Percentiles rank a stretch among this genome's conserved stretches.
These are phyloP conservation scores for Steinernema scapterisci DNA, from an alignment of 2,888 invertebrate genomes.

Conservation along the genomic window DNA sequence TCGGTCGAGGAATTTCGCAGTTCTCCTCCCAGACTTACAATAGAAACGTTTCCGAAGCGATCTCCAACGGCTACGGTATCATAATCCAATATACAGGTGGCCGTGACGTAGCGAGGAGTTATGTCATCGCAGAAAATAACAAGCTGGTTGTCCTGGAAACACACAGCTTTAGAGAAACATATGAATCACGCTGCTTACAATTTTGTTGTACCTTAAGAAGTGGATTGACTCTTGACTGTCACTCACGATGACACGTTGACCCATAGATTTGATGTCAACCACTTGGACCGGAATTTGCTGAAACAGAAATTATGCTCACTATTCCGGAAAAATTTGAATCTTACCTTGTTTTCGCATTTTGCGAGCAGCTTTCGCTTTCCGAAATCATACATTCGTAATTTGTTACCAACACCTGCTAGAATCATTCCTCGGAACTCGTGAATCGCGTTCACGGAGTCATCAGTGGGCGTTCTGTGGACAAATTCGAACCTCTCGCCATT, in stretches of 20 bases:
- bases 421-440: constrained; percentile 89
- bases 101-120: constrained; percentile 93
- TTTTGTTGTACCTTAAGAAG: constrained; percentile 80
- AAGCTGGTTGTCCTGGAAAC: constrained; percentile 83
- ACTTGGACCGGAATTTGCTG: constrained; percentile 93
- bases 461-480: constrained; percentile 81
- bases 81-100: constrained; percentile 88
- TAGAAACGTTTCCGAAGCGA: constrained; percentile 93
- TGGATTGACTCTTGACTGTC: constrained; percentile 97
- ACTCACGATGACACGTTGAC: constrained; percentile 89
- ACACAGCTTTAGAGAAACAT: background rate
- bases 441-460: constrained; percentile 74
- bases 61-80: constrained; percentile 94
- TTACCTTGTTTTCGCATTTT: constrained; percentile 92
- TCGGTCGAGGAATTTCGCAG: background rate
- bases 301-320: constrained; percentile 54
- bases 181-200: constrained; percentile 48
- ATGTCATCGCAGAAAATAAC: constrained; percentile 98
- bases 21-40: constrained; percentile 73
- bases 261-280: constrained; percentile 88
- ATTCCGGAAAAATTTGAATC: background rate
- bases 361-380: constrained; percentile 93
- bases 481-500: constrained; percentile 85
- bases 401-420: constrained; percentile 87
- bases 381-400: constrained; percentile 89